phyloP scores from a whole-genome alignment of 2,888 invertebrate species.

The Cacoxenus indagator region DNA sequence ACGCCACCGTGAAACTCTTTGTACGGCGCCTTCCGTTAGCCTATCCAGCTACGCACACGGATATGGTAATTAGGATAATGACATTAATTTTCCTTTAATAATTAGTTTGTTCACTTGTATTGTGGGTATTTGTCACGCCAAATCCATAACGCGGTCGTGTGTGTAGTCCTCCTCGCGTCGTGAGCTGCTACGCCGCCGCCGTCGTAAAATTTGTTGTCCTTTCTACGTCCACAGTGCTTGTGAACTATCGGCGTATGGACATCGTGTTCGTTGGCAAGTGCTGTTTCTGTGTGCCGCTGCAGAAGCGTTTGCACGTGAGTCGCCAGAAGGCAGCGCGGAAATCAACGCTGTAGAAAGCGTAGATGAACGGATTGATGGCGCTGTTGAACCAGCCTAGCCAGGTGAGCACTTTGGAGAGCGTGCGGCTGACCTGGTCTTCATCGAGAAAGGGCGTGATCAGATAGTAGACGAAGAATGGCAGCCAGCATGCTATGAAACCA shows the following conservation, averaged over 20 bases:
- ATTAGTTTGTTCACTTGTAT: constrained; percentile 7
- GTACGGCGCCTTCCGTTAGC: not conserved
- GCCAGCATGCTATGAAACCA: constrained; percentile 89
- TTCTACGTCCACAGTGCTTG: constrained; percentile 12
- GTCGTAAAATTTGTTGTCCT: constrained; percentile 24
- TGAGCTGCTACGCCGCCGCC: constrained; percentile 18
- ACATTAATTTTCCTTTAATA: constrained; percentile 13
- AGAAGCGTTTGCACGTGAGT: constrained; percentile 74
- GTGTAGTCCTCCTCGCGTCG: too few species aligned
- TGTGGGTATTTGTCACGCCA: too few species aligned
- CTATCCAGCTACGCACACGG: not conserved
- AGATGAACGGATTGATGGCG: constrained; percentile 91
- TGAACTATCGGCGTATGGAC: constrained; percentile 68
- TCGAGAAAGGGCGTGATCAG: constrained; percentile 84
- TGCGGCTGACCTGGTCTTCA: constrained; percentile 74
- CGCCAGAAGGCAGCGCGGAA: constrained; percentile 90
- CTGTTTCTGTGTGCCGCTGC: constrained; percentile 59
- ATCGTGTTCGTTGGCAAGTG: constrained; percentile 67
- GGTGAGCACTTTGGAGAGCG: constrained; percentile 82
- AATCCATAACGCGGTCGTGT: too few species aligned
- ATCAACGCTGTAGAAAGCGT: constrained; percentile 90
- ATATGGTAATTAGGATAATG: constrained; percentile 15
- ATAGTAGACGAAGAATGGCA: constrained; percentile 89
- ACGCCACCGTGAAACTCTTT: constrained; percentile 3
- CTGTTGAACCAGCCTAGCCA: constrained; percentile 94